Evolutionary conservation across 2,888 invertebrate species (phyloP), one percentile per base, ranked within the genome.

Genomic region (Acleris cristana): DNA sequence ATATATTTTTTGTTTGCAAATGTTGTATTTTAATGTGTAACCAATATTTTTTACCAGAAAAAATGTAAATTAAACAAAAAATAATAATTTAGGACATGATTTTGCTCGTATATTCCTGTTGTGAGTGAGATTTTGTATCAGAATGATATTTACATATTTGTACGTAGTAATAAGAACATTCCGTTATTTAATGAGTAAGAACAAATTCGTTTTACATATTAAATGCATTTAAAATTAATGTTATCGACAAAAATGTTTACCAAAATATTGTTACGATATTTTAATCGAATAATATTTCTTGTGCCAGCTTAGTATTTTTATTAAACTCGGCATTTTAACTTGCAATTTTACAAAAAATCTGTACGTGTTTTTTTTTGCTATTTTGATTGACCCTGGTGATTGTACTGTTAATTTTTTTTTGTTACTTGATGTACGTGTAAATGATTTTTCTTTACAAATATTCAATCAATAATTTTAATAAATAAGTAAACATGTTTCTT

Each of bases 91-190:
- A n/a, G 34, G 44, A 61, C 12, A 14, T 10, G 30, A 16, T 30
- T 26, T 64, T 57, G n/a, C 21, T 48, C 19, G 45, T 34, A 21
- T 23, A 34, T 60, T 40, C 40, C n/a, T 23, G 55, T 65, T 44
- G 60, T 23, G 49, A 60, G 54, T 45, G 59, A 60, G 45, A 52
- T 21, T n/a, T 59, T 23, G 40, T 65, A 65, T 18, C 34, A 54
- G 48, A 26, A 52, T 44, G 16, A 57, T 58, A 58, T 55, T 65
- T 49, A 59, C 54, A 59, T 61, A 23, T 45, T 67, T 57, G 45
- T 67, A 58, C 23, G 26, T 67, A 61, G 44, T 40, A 8, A 7
- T 65, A 65, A 65, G 65, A 40, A 56, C 65, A 62, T 67, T 67
- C 62, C 62, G 61, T 62, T 57, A 48, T 23, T 34, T 63, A 62